Evolutionary conservation across 2,113 vertebrate species (phyloP), one percentile per base, ranked within the genome.

Genomic region (Apodemus sylvaticus): DNA sequence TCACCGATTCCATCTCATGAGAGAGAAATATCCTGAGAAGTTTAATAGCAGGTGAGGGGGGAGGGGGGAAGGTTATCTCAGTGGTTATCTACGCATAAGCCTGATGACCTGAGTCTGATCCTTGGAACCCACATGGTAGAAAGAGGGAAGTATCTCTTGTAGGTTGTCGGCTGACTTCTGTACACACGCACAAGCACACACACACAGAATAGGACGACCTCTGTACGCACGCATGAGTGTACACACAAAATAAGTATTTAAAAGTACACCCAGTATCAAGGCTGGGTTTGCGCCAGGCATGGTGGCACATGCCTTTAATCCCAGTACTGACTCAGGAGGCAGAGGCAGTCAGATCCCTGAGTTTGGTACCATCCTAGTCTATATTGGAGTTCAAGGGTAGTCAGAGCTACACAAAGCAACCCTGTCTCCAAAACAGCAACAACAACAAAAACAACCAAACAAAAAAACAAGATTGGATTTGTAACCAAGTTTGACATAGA

Each of bases 11-110:
- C 99, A 99, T 90, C 98, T 99, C 79, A 99, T 99, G 99, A 98
- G 99, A 97, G 99, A 99, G 98, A 99, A 99, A 96, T 98, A 99
- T 95, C 99, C 99, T 0, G 99, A 99, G 97, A 99, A 99, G 97
- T 99, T 99, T 98, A 99, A 99, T 97, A 99, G 99, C 99, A 99
- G 99, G 99, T 99, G 68, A 97, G 95, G 0, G 24, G 62, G 60
- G 1, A n/a, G 20, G 1, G 14, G 60, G 3, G 29, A 45, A 20
- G 60, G 60, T 39, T 34, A 29, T 4, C 60, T 34, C 39, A 34
- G 39, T 2, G 16, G 82, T 42, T 22, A 34, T 20, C 60, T 64
- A 12, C 60, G 31, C 29, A 29, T 10, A 45, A 64, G 60, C 39
- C 39, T 3, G 16, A 22, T 19, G 39, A 64, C 60, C 42, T 13